phyloP scores from a whole-genome alignment of 2,113 vertebrate species.

The Hemiprocne comata region DNA sequence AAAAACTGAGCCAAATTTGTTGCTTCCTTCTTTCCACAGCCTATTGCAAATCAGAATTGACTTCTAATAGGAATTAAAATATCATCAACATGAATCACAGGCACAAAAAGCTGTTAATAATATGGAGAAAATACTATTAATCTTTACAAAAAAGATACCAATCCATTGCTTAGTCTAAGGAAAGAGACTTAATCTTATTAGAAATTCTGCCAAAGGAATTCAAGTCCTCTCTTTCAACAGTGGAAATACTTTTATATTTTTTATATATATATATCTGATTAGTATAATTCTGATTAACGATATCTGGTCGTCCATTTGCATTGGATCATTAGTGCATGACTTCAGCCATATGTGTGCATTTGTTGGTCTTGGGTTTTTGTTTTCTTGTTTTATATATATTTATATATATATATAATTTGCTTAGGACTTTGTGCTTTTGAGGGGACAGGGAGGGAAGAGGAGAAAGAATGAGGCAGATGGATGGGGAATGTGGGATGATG shows the following conservation, averaged over 20 bases:
- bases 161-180: constrained; percentile 35
- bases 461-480: not conserved
- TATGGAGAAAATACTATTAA: constrained; percentile 55
- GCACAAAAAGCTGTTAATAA: constrained; percentile 64
- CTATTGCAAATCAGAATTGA: constrained; percentile 51
- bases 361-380: not conserved
- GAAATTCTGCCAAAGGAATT: constrained; percentile 49
- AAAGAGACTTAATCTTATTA: constrained; percentile 31
- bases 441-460: fast-evolving
- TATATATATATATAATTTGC: not conserved
- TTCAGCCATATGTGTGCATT: not conserved
- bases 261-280: constrained; percentile 12
- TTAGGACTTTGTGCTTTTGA: not conserved
- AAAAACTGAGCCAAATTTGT: not conserved
- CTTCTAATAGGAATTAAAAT: constrained; percentile 70
- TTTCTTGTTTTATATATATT: not conserved
- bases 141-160: constrained; percentile 53
- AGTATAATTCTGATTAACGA: not conserved
- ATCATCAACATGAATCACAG: constrained; percentile 66
- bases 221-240: constrained; percentile 33
- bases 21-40: constrained; percentile 29
- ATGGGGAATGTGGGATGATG: not conserved
- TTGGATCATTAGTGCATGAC: constrained; percentile 23
- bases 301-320: constrained; percentile 36
- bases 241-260: constrained; percentile 41